These are phyloP conservation scores for Onychorhynchus coronatus DNA, from an alignment of 2,113 vertebrate species.

Conservation along the genomic window DNA sequence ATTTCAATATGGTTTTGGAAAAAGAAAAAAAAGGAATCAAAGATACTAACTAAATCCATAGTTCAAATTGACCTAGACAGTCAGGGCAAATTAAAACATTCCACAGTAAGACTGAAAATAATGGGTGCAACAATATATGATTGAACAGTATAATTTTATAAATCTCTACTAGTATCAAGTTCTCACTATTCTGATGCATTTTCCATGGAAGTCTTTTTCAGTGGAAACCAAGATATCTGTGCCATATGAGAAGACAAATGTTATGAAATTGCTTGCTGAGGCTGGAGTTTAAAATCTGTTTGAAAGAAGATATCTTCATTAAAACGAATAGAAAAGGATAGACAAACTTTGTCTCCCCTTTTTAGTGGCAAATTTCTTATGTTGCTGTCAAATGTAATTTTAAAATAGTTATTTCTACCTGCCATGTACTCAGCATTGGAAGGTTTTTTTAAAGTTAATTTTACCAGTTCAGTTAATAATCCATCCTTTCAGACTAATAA, in stretches of 20 bases:
- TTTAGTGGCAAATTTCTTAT: not conserved
- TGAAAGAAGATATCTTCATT: not conserved
- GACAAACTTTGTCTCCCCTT: not conserved
- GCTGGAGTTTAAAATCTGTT: not conserved
- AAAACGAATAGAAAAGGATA: not conserved
- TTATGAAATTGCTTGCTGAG: not conserved
- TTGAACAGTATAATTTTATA: not conserved
- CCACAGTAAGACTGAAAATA: not conserved
- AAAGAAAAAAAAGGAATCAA: not conserved
- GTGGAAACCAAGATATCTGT: not conserved
- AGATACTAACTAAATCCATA: not conserved
- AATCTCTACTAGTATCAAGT: not conserved
- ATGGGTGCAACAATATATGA: not conserved
- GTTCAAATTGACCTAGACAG: not conserved
- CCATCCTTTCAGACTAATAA: not conserved
- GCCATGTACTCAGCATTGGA: not conserved
- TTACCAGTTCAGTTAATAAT: not conserved
- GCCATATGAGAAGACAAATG: not conserved
- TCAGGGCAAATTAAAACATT: not conserved
- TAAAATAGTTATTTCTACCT: not conserved
- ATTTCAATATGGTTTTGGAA: not conserved
- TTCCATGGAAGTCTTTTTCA: not conserved
- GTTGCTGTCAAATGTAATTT: not conserved
- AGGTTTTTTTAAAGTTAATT: constrained; percentile 17
- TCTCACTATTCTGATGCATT: not conserved